Evolutionary conservation across 2,113 vertebrate species (phyloP).

Genomic region (Colius striatus): DNA sequence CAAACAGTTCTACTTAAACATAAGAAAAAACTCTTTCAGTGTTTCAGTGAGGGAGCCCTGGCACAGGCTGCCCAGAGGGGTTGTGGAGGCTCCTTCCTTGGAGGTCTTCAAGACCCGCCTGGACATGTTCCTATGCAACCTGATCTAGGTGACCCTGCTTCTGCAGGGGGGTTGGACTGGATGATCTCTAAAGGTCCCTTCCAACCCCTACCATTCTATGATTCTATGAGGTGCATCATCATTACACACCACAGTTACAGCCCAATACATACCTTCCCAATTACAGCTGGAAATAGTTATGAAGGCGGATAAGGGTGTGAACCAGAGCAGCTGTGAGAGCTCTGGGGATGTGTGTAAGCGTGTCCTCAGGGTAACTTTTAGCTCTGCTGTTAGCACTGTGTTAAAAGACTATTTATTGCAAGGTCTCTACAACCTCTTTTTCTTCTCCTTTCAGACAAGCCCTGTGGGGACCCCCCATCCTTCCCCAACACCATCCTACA

Average conservation of each 20-base stretch:
- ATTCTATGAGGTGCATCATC: no score
- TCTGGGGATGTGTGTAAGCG: rapidly evolving
- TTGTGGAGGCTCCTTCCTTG: no score
- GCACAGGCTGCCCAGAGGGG: no score
- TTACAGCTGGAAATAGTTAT: not conserved
- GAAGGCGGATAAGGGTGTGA: not conserved
- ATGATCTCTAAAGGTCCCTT: no score
- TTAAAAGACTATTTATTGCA: not conserved
- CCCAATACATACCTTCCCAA: not conserved
- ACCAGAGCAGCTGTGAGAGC: not conserved
- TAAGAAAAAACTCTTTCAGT: no score
- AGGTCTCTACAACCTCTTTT: not conserved
- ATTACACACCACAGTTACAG: not conserved
- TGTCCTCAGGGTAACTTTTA: not conserved
- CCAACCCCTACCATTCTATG: no score
- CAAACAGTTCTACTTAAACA: no score
- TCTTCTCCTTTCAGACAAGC: slow-evolving; percentile 77
- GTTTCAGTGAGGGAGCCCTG: no score
- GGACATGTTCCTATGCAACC: no score
- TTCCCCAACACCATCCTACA: slow-evolving; percentile 90
- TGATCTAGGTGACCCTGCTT: no score
- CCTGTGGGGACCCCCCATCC: slow-evolving; percentile 89
- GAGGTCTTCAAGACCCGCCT: no score
- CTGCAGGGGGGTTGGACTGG: no score
- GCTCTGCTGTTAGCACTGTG: not conserved